phyloP scores from a whole-genome alignment of 2,113 vertebrate species.

The Hyla sarda region DNA sequence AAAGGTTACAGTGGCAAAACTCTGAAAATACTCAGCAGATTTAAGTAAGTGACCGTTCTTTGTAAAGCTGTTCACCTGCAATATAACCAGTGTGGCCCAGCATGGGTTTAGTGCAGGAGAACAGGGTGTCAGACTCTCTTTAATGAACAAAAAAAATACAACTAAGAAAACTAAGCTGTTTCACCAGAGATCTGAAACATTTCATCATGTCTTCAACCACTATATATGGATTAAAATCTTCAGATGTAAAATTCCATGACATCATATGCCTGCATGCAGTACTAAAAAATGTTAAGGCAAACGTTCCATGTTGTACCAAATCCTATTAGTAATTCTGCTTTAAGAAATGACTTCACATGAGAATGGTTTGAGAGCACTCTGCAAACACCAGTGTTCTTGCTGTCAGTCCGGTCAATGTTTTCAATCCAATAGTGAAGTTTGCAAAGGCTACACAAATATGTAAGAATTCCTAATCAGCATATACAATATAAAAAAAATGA shows the following conservation, averaged over 20 bases:
- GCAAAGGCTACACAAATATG: not conserved
- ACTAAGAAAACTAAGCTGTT: too few relatives aligned
- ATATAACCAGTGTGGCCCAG: too few relatives aligned
- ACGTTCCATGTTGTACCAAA: not conserved
- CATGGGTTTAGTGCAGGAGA: too few relatives aligned
- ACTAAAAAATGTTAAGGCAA: conserved; percentile 15
- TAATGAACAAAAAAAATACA: too few relatives aligned
- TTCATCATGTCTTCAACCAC: not conserved
- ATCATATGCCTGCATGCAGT: not conserved
- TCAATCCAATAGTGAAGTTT: not conserved
- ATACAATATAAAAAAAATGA: too few relatives aligned
- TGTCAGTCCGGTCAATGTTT: conserved; percentile 4
- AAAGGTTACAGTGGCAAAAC: too few relatives aligned
- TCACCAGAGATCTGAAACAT: not conserved
- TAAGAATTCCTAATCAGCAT: not conserved
- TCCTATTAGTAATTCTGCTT: conserved; percentile 12
- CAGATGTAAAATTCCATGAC: not conserved
- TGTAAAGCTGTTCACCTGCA: too few relatives aligned
- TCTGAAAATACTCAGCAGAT: too few relatives aligned
- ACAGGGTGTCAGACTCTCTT: too few relatives aligned
- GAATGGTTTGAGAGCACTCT: too few relatives aligned
- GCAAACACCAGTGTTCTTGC: not conserved
- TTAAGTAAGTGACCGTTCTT: too few relatives aligned
- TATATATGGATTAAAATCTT: not conserved
- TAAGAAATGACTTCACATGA: not conserved